A percentile compares a stretch with the other conserved stretches of the same genome.
Conservation (phyloP, 2,113 vertebrate genomes). For the Hydropotes inermis region DNA sequence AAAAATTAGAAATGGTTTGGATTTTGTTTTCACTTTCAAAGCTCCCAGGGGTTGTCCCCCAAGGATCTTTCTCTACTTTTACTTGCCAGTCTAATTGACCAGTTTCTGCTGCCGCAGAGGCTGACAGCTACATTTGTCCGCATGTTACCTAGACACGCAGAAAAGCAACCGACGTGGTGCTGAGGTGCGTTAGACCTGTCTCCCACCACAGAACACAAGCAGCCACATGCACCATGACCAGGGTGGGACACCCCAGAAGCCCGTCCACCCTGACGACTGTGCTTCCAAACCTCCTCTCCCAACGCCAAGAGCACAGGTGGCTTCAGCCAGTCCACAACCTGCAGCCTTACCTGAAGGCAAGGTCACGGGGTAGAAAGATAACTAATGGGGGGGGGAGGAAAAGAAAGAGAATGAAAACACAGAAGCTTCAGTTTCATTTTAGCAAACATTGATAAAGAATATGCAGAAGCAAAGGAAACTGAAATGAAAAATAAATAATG, state of each 20-base stretch:
- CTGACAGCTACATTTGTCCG: neutral
- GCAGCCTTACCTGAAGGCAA: neutral
- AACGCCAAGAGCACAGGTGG: neutral
- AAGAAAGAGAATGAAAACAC: constrained; percentile 12
- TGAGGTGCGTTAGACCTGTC: no score
- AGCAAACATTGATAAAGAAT: neutral
- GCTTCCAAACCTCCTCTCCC: neutral
- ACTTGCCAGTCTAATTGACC: neutral
- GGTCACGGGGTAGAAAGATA: constrained; percentile 4
- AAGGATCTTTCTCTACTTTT: neutral
- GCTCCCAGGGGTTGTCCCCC: neutral
- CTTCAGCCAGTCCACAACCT: neutral
- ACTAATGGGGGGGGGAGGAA: neutral
- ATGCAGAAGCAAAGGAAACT: neutral
- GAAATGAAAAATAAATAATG: neutral
- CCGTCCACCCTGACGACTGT: neutral
- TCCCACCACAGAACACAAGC: neutral
- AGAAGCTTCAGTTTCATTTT: neutral
- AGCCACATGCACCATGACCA: neutral
- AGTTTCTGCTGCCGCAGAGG: neutral
- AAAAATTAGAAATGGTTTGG: neutral
- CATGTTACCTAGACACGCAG: neutral
- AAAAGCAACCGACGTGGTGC: neutral
- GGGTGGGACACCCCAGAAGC: neutral
- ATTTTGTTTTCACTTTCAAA: neutral